Conservation (phyloP, 2,888 invertebrate species). For the Strigamia crassipes region DNA sequence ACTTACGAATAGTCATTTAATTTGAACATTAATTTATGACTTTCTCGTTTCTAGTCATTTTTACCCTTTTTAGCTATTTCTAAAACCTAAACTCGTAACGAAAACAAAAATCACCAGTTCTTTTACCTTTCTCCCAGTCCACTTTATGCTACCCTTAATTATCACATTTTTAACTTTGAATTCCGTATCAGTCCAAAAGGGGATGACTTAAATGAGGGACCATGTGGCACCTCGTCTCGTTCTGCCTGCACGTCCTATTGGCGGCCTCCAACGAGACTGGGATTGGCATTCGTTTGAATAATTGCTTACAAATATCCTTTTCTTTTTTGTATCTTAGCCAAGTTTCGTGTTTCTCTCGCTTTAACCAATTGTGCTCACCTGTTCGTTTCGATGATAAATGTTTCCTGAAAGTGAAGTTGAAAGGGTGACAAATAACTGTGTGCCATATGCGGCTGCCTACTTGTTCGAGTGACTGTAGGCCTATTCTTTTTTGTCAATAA, state of each 20-base stretch:
- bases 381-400: slow-evolving; percentile 18
- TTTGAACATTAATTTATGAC: not conserved
- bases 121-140: slow-evolving; percentile 27
- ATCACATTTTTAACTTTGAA: slow-evolving; percentile 23
- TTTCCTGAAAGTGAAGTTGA: slow-evolving; percentile 17
- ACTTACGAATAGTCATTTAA: slow-evolving; percentile 1
- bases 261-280: slow-evolving; percentile 17
- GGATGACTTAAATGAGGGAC: slow-evolving; percentile 29
- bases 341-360: slow-evolving; percentile 34
- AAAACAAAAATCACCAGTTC: not conserved
- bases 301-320: slow-evolving; percentile 13
- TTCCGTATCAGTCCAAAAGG: slow-evolving; percentile 32
- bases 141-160: slow-evolving; percentile 26
- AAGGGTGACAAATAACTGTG: not conserved
- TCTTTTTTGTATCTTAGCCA: slow-evolving; percentile 31
- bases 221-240: slow-evolving; percentile 34
- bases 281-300: slow-evolving; percentile 19
- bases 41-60: slow-evolving; percentile 14
- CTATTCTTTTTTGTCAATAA: slow-evolving; percentile 23
- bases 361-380: slow-evolving; percentile 37
- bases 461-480: slow-evolving; percentile 24
- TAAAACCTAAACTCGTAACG: not conserved
- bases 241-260: slow-evolving; percentile 32
- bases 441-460: slow-evolving; percentile 34
- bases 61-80: not conserved